Percentiles rank a stretch among this genome's conserved stretches.
phyloP scores from a whole-genome alignment of 2,797 vertebrate genomes.

The Pterois miles region DNA sequence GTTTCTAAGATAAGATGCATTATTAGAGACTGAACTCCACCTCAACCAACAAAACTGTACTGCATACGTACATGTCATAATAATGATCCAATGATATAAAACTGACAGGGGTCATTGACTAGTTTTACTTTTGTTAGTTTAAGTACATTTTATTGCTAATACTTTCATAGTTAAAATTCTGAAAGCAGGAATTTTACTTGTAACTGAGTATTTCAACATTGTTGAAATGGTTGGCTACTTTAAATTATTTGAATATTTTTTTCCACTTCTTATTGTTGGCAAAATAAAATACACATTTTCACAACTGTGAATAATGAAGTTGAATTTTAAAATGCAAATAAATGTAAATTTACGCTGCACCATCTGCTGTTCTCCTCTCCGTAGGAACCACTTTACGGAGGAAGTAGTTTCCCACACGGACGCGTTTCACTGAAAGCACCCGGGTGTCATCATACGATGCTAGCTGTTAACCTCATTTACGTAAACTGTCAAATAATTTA shows the following conservation, averaged over 20 bases:
- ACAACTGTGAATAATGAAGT: neutral
- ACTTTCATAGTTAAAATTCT: neutral
- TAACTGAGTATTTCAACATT: neutral
- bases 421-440: slow-evolving; percentile 45
- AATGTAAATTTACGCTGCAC: neutral
- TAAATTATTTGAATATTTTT: neutral
- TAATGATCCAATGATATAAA: neutral
- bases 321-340: neutral
- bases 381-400: slow-evolving; percentile 62
- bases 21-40: neutral
- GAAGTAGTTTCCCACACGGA: slow-evolving; percentile 61
- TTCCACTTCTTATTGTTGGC: neutral
- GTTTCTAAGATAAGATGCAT: neutral
- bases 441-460: slow-evolving; percentile 70
- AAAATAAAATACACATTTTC: neutral
- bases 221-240: neutral
- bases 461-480: slow-evolving; percentile 35
- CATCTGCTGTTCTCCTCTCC: neutral
- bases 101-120: neutral
- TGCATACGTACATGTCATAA: no score
- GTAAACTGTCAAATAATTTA: neutral
- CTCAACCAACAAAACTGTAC: no score
- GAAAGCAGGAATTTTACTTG: neutral
- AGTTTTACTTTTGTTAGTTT: neutral
- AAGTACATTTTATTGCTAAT: neutral